Percentiles rank a stretch among this genome's conserved stretches.
These are phyloP conservation scores for Sitobion miscanthi DNA, from an alignment of 1,140 invertebrate species.

Conservation along the genomic window DNA sequence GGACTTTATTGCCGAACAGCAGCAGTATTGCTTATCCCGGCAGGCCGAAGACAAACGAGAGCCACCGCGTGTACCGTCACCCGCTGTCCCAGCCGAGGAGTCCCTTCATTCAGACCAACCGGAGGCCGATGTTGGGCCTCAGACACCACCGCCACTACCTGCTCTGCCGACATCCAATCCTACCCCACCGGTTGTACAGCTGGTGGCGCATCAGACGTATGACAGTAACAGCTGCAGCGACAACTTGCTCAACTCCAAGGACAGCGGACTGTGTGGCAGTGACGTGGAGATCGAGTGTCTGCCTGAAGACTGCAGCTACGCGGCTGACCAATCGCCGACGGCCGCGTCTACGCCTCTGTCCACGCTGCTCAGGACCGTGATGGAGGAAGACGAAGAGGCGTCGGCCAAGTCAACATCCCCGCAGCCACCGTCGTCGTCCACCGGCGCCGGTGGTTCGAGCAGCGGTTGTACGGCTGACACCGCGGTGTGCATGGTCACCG, in stretches of 20 bases:
- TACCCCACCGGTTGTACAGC: neutral
- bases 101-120: neutral
- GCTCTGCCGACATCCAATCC: neutral
- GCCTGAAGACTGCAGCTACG: constrained; percentile 58
- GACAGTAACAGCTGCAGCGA: constrained; percentile 31
- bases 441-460: neutral
- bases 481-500: constrained; percentile 65
- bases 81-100: neutral
- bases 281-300: constrained; percentile 57
- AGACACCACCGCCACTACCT: neutral
- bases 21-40: constrained; percentile 71
- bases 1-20: constrained; percentile 77
- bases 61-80: neutral
- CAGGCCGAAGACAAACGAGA: constrained; percentile 67
- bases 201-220: constrained; percentile 17
- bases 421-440: neutral
- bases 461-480: constrained; percentile 64
- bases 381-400: constrained; percentile 70
- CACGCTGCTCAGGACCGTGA: constrained; percentile 66
- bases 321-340: constrained; percentile 30
- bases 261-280: constrained; percentile 56
- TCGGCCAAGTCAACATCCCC: constrained; percentile 60
- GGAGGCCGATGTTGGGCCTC: neutral
- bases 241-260: constrained; percentile 40
- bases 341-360: constrained; percentile 30